phyloP scores from a whole-genome alignment of 1,140 invertebrate species.

The Drosophila sp. region DNA sequence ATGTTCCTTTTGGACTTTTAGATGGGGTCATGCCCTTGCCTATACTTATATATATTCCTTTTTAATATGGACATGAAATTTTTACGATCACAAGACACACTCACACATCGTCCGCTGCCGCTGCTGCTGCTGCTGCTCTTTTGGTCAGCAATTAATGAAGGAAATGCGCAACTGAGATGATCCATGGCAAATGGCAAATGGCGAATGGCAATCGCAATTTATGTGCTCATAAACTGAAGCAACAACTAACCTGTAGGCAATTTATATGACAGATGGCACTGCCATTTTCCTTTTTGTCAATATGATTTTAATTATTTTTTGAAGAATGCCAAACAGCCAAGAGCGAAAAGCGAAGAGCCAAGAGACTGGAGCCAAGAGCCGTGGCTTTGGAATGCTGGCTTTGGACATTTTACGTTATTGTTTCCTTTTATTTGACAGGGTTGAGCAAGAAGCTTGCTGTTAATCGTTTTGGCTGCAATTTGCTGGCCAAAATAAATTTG shows the following conservation, averaged over 20 bases:
- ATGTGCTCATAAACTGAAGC: slow-evolving; percentile 26
- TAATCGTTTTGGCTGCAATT: slow-evolving; percentile 21
- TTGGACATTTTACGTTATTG: slow-evolving; percentile 1
- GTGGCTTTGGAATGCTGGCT: background rate
- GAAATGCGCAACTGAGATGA: slow-evolving; percentile 4
- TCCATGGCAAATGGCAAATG: background rate
- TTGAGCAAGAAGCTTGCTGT: slow-evolving; percentile 9
- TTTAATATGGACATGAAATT: slow-evolving; percentile 50
- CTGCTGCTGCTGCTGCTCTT: background rate
- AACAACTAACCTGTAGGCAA: background rate
- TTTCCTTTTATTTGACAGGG: slow-evolving; percentile 5
- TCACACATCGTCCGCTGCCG: slow-evolving; percentile 41
- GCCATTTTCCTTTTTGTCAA: slow-evolving; percentile 1
- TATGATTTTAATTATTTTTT: slow-evolving; percentile 11
- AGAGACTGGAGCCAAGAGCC: no score
- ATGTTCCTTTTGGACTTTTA: background rate
- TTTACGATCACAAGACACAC: slow-evolving; percentile 60
- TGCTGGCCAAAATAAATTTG: slow-evolving; percentile 26
- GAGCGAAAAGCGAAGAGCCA: no score
- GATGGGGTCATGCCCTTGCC: slow-evolving; percentile 20
- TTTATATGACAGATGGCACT: slow-evolving; percentile 11
- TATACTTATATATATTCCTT: no score
- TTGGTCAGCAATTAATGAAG: slow-evolving; percentile 61
- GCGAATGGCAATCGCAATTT: slow-evolving; percentile 19
- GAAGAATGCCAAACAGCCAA: background rate